A percentile compares a stretch with the other conserved stretches of the same genome.
phyloP scores from a whole-genome alignment of 2,888 invertebrate genomes.

The Mythimna albipuncta region DNA sequence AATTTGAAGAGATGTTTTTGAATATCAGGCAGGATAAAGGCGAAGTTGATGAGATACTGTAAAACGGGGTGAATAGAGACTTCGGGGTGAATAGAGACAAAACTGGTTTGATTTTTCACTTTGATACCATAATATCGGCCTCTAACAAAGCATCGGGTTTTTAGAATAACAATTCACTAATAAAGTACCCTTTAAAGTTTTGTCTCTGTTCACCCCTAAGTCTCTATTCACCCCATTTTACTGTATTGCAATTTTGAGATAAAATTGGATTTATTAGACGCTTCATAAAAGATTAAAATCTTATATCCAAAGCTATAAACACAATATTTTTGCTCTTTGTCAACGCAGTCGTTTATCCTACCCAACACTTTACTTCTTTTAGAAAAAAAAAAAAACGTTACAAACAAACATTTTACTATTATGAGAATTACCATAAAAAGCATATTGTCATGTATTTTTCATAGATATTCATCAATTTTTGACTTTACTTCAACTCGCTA shows the following conservation, averaged over 20 bases:
- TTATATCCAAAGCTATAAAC: background rate
- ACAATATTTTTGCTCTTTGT: background rate
- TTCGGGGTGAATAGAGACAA: too few species aligned
- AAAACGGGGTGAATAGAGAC: too few species aligned
- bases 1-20: background rate
- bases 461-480: slow-evolving; percentile 11
- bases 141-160: too few species aligned
- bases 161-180: too few species aligned
- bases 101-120: too few species aligned
- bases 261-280: background rate
- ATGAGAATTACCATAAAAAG: slow-evolving; percentile 12
- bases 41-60: background rate
- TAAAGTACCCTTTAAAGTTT: too few species aligned
- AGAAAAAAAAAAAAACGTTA: background rate
- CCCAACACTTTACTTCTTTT: background rate
- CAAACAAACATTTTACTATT: background rate
- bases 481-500: slow-evolving; percentile 11
- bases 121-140: too few species aligned
- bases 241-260: background rate
- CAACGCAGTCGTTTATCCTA: background rate
- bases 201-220: too few species aligned
- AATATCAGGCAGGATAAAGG: background rate
- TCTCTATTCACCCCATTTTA: too few species aligned
- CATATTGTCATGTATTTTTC: slow-evolving; percentile 1
- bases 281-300: background rate